A percentile compares a stretch with the other conserved stretches of the same genome.
Conservation (phyloP, 2,113 vertebrate species). For the Miniopterus natalensis region DNA sequence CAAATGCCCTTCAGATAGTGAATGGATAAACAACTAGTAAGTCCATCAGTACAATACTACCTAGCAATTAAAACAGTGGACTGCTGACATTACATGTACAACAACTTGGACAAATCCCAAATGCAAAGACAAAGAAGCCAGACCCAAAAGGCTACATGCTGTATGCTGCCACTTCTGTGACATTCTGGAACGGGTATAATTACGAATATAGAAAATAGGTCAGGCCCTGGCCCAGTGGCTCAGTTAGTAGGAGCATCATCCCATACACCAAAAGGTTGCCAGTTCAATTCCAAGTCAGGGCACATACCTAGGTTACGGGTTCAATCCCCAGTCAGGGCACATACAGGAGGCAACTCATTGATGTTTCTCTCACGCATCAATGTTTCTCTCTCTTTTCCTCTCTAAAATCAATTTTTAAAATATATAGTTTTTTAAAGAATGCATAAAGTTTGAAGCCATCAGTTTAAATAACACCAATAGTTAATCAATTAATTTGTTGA, state of each 20-base stretch:
- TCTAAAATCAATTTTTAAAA: too few relatives aligned
- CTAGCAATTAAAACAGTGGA: neutral
- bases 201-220: neutral
- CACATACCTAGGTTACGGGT: neutral
- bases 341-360: too few relatives aligned
- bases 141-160: neutral
- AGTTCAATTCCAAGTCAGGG: neutral
- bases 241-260: neutral
- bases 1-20: neutral
- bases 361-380: too few relatives aligned
- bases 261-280: neutral
- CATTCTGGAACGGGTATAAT: neutral
- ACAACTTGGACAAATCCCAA: neutral
- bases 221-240: neutral
- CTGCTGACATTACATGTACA: neutral
- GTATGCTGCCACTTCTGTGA: neutral
- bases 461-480: constrained; percentile 37
- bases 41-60: neutral
- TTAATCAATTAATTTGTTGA: constrained; percentile 14
- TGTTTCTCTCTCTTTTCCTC: too few relatives aligned
- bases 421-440: neutral
- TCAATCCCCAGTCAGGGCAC: neutral
- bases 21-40: neutral
- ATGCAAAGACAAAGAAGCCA: neutral
- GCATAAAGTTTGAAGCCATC: constrained; percentile 5